Evolutionary conservation across 1,140 invertebrate species (phyloP).

Genomic region (Papilio aristodemus): DNA sequence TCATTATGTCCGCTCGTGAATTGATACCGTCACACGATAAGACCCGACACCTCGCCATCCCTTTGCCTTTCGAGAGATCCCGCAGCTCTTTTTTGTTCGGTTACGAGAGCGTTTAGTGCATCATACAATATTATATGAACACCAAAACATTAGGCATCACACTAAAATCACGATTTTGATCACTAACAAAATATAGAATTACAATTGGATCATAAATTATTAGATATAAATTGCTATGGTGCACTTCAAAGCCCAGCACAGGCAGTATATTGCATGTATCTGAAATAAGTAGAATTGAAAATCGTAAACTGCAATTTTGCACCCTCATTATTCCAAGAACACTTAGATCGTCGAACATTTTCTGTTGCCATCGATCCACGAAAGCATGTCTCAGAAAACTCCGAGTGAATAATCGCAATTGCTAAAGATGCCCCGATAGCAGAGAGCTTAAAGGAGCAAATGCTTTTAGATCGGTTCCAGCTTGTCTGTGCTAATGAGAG

Average conservation of each 20-base stretch:
- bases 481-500: slow-evolving; percentile 73
- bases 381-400: slow-evolving; percentile 79
- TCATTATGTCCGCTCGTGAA: slow-evolving; percentile 77
- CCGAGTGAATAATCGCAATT: slow-evolving; percentile 60
- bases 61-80: slow-evolving; percentile 68
- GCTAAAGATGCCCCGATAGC: slow-evolving; percentile 56
- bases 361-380: slow-evolving; percentile 64
- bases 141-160: slow-evolving; percentile 40
- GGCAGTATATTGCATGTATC: slow-evolving; percentile 70
- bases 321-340: slow-evolving; percentile 70
- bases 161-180: slow-evolving; percentile 43
- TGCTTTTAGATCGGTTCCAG: slow-evolving; percentile 72
- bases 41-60: slow-evolving; percentile 71
- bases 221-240: slow-evolving; percentile 69
- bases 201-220: slow-evolving; percentile 41
- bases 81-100: slow-evolving; percentile 67
- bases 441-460: slow-evolving; percentile 69
- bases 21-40: slow-evolving; percentile 64
- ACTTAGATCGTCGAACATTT: slow-evolving; percentile 63
- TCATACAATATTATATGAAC: slow-evolving; percentile 69
- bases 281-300: slow-evolving; percentile 69
- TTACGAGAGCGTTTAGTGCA: slow-evolving; percentile 73
- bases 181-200: slow-evolving; percentile 30
- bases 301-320: slow-evolving; percentile 69
- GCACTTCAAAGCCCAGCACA: slow-evolving; percentile 71